Evolutionary conservation across 2,797 vertebrate species (phyloP), one percentile per base, ranked within the genome.

Genomic region (Pampus argenteus): DNA sequence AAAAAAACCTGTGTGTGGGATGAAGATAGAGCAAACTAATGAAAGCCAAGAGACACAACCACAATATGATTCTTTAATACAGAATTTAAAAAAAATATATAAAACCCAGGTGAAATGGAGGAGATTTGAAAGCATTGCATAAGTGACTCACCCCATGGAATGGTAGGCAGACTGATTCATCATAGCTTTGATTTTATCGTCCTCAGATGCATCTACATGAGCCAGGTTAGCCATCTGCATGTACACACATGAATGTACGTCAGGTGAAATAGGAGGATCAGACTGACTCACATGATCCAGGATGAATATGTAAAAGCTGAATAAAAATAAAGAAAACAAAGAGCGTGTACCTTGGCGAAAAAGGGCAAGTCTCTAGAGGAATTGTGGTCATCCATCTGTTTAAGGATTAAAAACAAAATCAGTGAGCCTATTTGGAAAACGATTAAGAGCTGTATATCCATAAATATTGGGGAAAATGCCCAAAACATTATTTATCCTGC

Each of bases 141-240:
- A 48, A 18, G 51, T 6, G 62, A 96, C 98, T 98, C 92, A 99
- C 98, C 96, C 96, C 86, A 96, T 89, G 18, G 96, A 94, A 91
- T 98, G 96, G 83, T 97, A 98, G 91, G 92, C 91, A 88, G 96
- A 98, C 93, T 99, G 98, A 77, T 95, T 96, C 91, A 97, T 96
- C 95, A 99, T 95, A 76, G 95, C 96, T 96, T 94, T 96, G 91
- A 99, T 97, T 95, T 99, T 99, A 93, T 99, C 97, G 88, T 99
- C 98, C 87, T 99, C 98, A 14, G 98, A 96, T 87, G 94, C 96
- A 82, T 98, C 96, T 40, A 95, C 96, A 93, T 97, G 95, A 86
- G 96, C 98, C 91, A 99, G 95, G 95, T 99, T 98, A 90, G 95
- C 95, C 82, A 97, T 98, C 98, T 99, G 95, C 49, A 83, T 50